Base-by-base conservation (phyloP, 2,888 invertebrate species). In the Chironomus riparius region DNA sequence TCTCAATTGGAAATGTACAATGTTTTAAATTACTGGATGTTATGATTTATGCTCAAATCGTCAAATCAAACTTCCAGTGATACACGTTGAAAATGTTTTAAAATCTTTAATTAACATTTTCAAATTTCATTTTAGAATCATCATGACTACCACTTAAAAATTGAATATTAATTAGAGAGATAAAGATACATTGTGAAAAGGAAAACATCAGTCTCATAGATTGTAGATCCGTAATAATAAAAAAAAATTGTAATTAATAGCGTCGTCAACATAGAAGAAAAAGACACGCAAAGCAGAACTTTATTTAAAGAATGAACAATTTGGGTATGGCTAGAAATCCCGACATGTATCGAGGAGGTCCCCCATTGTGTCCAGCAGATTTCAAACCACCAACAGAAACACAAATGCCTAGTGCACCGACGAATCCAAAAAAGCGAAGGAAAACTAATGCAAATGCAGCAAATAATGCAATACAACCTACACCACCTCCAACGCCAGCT, bases 361-460 rank as follows among this genome's bases (percentile, higher is more conserved):
- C 90, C 83, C 90, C 89, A 78, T 85, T 91, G 81, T 90, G 90
- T 80, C 90, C 88, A 80, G 88, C 90, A 78, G 91, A 91, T 84
- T 91, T 90, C 80, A 91, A 91, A 81, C 88, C 91, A 78, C 89
- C 90, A 77, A 88, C 90, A 86, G 91, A 90, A 81, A 87, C 87
- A 24, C 88, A 88, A 62, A 88, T 92, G 71, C 89, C 91, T 77
- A 21, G 91, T 79, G 91, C 92, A 78, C 92, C 92, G 79, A 91
- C 91, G 79, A 93, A 93, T 85, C 92, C 94, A 38, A 95, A 95
- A 84, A 95, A 95, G 85, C 88, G 94, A 80, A 87, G 92, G 84
- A 90, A 94, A 86, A 92, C 93, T 80, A 88, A 90, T 78, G 91
- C 89, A 83, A 90, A 90, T 68, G 71, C 70, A 18, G 89, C 90